Evolutionary conservation across 2,797 vertebrate species (phyloP).

Genomic region (Diceros bicornis): DNA sequence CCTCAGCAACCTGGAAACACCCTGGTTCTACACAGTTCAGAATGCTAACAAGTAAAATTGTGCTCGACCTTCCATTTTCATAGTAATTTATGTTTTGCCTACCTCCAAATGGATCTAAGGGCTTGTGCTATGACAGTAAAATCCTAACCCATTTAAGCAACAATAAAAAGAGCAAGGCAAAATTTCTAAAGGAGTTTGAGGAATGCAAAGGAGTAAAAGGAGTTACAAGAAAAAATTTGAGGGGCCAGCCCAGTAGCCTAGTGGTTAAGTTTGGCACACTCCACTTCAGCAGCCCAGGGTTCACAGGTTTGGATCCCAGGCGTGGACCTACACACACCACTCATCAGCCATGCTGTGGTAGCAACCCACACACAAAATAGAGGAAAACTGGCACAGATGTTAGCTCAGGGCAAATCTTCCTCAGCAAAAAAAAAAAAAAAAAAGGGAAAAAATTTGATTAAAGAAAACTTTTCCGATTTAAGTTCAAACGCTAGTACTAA

Average conservation of each 20-base stretch:
- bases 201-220: neutral
- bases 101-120: neutral
- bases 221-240: neutral
- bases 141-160: neutral
- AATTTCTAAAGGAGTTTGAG: neutral
- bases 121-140: neutral
- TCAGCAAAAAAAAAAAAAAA: too few species aligned
- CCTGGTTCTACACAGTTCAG: slow-evolving; percentile 9
- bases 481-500: neutral
- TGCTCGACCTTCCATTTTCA: neutral
- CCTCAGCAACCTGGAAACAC: neutral
- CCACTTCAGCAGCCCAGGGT: too few species aligned
- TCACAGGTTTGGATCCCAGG: too few species aligned
- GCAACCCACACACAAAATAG: too few species aligned
- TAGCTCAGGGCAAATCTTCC: too few species aligned
- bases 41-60: neutral
- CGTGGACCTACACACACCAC: too few species aligned
- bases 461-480: slow-evolving; percentile 19
- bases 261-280: too few species aligned
- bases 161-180: slow-evolving; percentile 20
- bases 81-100: neutral
- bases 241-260: too few species aligned
- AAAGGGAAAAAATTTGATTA: neutral
- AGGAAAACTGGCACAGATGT: too few species aligned
- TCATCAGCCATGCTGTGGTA: too few species aligned